Evolutionary conservation across 2,113 vertebrate species (phyloP), one percentile per base, ranked within the genome.

Genomic region (Galeopterus variegatus): DNA sequence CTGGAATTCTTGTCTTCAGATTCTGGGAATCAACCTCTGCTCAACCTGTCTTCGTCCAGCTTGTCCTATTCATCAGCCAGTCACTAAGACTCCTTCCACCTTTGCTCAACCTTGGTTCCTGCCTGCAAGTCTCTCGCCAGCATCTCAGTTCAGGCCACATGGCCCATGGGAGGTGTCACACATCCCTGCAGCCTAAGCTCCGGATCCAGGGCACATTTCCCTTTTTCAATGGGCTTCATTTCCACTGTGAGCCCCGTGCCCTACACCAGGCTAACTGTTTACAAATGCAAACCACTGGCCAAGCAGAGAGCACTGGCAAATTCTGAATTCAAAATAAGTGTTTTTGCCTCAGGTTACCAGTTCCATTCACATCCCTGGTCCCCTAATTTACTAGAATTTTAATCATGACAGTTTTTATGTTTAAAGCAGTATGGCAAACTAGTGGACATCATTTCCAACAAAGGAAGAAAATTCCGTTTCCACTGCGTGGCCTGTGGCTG

Each of bases 311-410:
- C 19, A 19, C 8, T 11, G 52, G 60, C 93, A 70, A 56, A 41
- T 13, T 70, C 18, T 65, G 54, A 73, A 64, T 50, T 81, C 54
- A 60, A 33, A 54, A 8, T 31, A 52, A 69, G 17, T n/a, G 18
- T n/a, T 92, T 93, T 41, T 23, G 15, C 17, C 21, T 54, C 33
- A 11, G 10, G 9, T 81, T n/a, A 26, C 31, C 95, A 67, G 24
- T 75, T 52, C n/a, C 36, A 41, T 75, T 95, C n/a, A 21, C 33
- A 73, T 62, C 73, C 9, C 23, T 75, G 33, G 23, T 88, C 54
- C 67, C 92, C 83, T 84, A 70, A 67, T 79, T 89, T 75, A 60
- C 56, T 93, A 58, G 67, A 85, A 85, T 67, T 82, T 82, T 94
- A 76, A 77, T 88, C 65, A 24, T 60, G 26, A 45, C 75, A 23